phyloP scores from a whole-genome alignment of 2,113 vertebrate genomes.

The Steatornis caripensis region DNA sequence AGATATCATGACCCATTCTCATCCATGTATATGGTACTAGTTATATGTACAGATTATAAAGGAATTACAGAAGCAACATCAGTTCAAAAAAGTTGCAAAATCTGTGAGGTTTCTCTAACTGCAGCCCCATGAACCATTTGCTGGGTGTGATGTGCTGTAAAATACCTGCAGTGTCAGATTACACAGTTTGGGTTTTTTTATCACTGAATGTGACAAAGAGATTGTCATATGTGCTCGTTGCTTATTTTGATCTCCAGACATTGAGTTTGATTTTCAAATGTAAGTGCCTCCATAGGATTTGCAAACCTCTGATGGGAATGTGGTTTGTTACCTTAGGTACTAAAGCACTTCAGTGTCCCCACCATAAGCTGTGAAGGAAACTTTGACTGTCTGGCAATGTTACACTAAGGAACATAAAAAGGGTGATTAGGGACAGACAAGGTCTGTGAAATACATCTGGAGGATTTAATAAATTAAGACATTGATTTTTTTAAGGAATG shows the following conservation, averaged over 20 bases:
- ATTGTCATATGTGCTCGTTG: background rate
- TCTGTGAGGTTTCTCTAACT: background rate
- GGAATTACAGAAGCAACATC: background rate
- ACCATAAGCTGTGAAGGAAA: background rate
- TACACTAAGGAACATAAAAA: background rate
- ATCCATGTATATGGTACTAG: background rate
- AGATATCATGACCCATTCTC: background rate
- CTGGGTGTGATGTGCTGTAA: background rate
- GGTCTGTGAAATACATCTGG: background rate
- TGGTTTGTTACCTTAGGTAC: background rate
- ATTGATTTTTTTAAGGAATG: background rate
- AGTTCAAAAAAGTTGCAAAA: background rate
- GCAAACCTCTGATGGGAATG: background rate
- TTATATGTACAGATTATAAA: background rate
- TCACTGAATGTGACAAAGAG: background rate
- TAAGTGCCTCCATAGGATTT: background rate
- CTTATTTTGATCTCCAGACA: background rate
- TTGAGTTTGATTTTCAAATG: background rate
- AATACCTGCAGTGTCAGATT: background rate
- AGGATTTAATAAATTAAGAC: background rate
- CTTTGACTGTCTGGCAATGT: background rate
- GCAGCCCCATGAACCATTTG: background rate
- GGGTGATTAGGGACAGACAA: background rate
- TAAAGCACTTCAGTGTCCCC: background rate
- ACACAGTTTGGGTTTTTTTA: background rate